Percentiles rank a stretch among this genome's conserved stretches.
Evolutionary conservation across 2,797 vertebrate species (phyloP).

Genomic region (Zalophus californianus): DNA sequence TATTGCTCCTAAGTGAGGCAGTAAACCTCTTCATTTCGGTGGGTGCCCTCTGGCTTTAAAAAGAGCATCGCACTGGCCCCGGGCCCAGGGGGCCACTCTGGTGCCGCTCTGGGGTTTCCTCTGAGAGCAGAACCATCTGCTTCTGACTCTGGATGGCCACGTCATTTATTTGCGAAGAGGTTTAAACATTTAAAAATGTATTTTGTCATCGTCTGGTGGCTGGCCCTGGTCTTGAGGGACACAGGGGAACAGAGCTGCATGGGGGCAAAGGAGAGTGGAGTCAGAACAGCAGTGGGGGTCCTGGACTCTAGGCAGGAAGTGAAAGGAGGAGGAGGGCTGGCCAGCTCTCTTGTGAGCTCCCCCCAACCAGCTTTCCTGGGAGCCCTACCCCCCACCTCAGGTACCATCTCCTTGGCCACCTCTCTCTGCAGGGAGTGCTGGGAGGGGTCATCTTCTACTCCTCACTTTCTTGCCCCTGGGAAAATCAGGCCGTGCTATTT

Average conservation of each 20-base stretch:
- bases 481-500: not conserved
- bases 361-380: not conserved
- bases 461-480: not conserved
- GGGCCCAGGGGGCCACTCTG: not conserved
- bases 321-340: accelerated
- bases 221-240: not conserved
- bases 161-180: accelerated
- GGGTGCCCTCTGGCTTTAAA: not conserved
- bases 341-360: not conserved
- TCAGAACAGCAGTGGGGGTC: accelerated
- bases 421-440: not conserved
- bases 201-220: not conserved
- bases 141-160: not conserved
- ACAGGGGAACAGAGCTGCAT: not conserved
- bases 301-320: not conserved
- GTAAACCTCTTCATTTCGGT: constrained; percentile 59
- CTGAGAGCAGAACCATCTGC: not conserved
- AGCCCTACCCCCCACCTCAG: not conserved
- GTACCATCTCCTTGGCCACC: not conserved
- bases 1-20: constrained; percentile 60
- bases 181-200: not conserved
- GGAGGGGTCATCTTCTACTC: not conserved
- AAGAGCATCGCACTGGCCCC: not conserved
- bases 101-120: not conserved
- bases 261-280: not conserved